Conservation (phyloP, 53 echinoderm and acorn worm species). For the Astropecten irregularis region DNA sequence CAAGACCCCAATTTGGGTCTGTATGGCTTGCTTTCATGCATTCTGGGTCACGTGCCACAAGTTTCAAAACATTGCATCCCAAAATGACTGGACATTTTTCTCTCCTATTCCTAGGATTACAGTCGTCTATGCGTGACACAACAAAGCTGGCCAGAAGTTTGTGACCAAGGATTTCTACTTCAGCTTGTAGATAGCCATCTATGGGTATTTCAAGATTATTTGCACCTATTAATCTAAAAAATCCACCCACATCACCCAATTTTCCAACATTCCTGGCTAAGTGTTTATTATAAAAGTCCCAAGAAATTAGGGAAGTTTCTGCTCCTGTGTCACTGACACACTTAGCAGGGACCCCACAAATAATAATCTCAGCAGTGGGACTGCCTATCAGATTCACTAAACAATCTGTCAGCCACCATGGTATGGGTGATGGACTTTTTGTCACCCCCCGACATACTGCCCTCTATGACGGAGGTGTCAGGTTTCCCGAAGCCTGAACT, state of each 20-base stretch:
- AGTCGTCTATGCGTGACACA: background rate
- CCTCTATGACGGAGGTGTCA: constrained; percentile 13
- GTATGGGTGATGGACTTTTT: background rate
- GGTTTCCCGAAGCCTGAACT: background rate
- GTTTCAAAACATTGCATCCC: no score
- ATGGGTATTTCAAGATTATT: background rate
- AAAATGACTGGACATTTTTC: no score
- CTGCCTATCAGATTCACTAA: background rate
- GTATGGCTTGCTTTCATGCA: no score
- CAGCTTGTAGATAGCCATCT: background rate
- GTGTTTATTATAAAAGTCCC: background rate
- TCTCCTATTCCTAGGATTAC: background rate
- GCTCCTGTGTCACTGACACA: background rate
- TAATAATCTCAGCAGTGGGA: background rate
- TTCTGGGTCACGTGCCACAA: no score
- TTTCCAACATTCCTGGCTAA: background rate
- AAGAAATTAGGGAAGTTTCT: background rate
- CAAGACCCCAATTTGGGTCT: no score
- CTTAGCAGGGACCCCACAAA: background rate
- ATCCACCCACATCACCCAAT: background rate
- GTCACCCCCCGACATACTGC: background rate
- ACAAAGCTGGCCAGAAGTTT: background rate
- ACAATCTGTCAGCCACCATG: background rate
- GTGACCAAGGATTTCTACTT: background rate
- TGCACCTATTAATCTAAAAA: background rate